phyloP scores from a whole-genome alignment of 1,140 invertebrate genomes.

The Platyura marginata region DNA sequence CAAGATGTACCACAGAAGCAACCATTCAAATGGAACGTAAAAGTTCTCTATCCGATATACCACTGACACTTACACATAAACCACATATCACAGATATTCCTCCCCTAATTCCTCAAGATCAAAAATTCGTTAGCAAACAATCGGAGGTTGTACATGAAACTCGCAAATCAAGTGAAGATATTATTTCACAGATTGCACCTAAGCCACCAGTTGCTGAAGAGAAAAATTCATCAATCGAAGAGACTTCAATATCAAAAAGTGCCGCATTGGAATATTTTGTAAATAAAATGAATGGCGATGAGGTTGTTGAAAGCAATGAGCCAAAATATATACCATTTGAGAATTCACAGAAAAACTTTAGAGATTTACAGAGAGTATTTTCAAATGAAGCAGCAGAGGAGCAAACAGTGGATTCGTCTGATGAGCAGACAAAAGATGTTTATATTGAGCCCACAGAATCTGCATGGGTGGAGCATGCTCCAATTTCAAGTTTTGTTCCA shows the following conservation, averaged over 20 bases:
- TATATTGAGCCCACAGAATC: no score
- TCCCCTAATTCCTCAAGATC: no score
- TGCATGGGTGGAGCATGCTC: no score
- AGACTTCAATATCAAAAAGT: background rate
- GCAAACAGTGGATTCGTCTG: no score
- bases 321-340: background rate
- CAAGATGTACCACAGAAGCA: constrained; percentile 24
- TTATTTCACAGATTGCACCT: background rate
- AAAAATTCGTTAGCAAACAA: no score
- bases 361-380: no score
- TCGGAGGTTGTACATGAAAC: no score
- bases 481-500: no score
- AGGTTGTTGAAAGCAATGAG: background rate
- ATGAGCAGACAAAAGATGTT: no score
- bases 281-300: constrained; percentile 17
- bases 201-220: background rate
- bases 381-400: no score
- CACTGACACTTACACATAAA: background rate
- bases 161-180: no score
- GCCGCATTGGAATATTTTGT: constrained; percentile 21
- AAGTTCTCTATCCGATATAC: constrained; percentile 1
- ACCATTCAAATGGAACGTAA: constrained; percentile 26
- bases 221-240: background rate
- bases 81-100: background rate
- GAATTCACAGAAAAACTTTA: no score